Evolutionary conservation across 1,140 invertebrate species (phyloP), one percentile per base, ranked within the genome.

Genomic region (Trichomalopsis sarcophagae): DNA sequence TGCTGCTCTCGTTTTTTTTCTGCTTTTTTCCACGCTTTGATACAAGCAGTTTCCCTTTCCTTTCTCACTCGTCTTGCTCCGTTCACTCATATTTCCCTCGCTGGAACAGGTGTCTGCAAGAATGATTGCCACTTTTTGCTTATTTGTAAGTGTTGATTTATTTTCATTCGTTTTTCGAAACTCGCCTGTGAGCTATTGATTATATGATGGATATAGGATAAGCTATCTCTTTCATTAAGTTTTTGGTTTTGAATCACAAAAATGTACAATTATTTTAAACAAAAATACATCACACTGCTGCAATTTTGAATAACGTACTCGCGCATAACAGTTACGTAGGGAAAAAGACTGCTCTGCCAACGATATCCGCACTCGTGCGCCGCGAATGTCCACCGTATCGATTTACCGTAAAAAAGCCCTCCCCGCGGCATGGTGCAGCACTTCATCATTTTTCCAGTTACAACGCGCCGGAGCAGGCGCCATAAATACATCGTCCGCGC

Each of bases 391-490:
- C 11, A n/a, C 21, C 2, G 23, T 82, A 82, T 82, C 55, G 44
- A 82, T 82, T 82, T 66, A 66, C 44, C 33, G 23, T 82, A 75
- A 76, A 82, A 82, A 50, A 75, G 44, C 14, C 30, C 47, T 81
- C 40, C 78, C n/a, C 44, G 21, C 27, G 17, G 73, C 47, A 30
- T 44, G 40, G 5, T 14, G 23, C 10, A 23, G n/a, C 36, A 76
- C 82, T 83, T 69, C 33, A 77, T 83, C 82, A 77, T 83, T 83
- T 83, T 83, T 77, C 74, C 74, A 77, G 55, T 77, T 69, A 69
- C 33, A 21, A 33, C 5, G n/a, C 9, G n/a, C n/a, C 4, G 27
- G 80, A 50, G 69, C 21, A 23, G 13, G 27, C 21, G 36, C 68
- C 44, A 79, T 84, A 84, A 84, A 84, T 78, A 80, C 50, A 80